Conservation (phyloP, 2,797 vertebrate species). For the Hemibagrus guttatus region DNA sequence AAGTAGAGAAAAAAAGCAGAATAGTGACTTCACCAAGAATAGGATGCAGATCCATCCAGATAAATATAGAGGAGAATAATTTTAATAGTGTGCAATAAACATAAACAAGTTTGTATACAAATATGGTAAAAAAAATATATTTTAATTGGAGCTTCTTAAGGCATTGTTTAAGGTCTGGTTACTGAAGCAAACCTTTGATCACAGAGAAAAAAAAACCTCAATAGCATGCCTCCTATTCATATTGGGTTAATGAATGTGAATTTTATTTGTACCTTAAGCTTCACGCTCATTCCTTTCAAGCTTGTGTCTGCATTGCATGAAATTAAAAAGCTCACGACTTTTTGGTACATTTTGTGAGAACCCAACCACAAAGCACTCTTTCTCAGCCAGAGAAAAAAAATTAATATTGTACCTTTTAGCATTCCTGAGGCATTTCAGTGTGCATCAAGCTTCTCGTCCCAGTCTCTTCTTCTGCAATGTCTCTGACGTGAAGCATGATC, state of each 20-base stretch:
- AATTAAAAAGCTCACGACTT: neutral
- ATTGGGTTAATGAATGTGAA: neutral
- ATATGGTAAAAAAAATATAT: neutral
- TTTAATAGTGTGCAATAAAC: too few relatives aligned
- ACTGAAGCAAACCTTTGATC: neutral
- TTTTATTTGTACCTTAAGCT: neutral
- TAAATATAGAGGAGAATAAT: too few relatives aligned
- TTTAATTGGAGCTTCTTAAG: neutral
- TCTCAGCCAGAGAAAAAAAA: neutral
- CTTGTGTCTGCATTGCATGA: neutral
- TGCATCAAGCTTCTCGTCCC: neutral
- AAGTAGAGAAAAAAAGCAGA: too few relatives aligned
- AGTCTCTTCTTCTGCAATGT: conserved; percentile 1
- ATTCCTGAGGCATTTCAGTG: neutral
- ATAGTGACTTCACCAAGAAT: too few relatives aligned
- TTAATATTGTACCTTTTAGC: neutral
- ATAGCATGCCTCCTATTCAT: neutral
- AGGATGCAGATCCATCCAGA: too few relatives aligned
- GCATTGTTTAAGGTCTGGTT: neutral
- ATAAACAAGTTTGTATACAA: neutral
- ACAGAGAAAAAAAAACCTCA: neutral
- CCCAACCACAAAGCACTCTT: neutral
- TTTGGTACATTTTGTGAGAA: neutral
- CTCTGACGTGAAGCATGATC: neutral
- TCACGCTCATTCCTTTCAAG: too few relatives aligned